Evolutionary conservation across 2,888 invertebrate species (phyloP).

Genomic region (Meteorus colon): DNA sequence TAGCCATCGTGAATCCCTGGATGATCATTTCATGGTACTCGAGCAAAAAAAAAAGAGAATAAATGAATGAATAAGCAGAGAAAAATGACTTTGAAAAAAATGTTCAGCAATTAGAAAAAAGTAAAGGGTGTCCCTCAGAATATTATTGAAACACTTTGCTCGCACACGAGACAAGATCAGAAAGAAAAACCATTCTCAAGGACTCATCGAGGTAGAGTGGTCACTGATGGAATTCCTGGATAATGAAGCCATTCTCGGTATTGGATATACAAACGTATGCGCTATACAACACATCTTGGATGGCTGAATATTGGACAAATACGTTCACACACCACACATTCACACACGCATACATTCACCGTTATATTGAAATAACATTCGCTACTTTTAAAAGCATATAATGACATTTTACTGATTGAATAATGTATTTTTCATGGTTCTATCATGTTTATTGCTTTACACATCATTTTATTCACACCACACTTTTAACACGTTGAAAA

Average conservation of each 20-base stretch:
- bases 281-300: background rate
- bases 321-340: background rate
- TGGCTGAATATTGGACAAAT: background rate
- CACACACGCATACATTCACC: background rate
- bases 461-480: background rate
- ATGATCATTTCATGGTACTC: background rate
- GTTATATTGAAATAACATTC: slow-evolving; percentile 5
- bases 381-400: slow-evolving; percentile 1
- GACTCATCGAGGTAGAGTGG: slow-evolving; percentile 19
- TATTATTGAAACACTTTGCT: slow-evolving; percentile 35
- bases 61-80: background rate
- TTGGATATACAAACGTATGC: slow-evolving; percentile 8
- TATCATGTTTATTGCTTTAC: background rate
- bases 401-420: slow-evolving; percentile 3
- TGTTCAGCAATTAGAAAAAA: slow-evolving; percentile 17
- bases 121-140: slow-evolving; percentile 17
- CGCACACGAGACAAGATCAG: slow-evolving; percentile 1
- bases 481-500: background rate
- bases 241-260: slow-evolving; percentile 57
- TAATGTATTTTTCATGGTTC: slow-evolving; percentile 4
- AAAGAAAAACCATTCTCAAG: slow-evolving; percentile 27
- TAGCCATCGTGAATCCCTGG: background rate
- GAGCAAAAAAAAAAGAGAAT: background rate
- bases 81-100: background rate
- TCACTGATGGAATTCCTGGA: slow-evolving; percentile 35